These are phyloP conservation scores for Istiophorus platypterus DNA, from an alignment of 2,113 vertebrate species.

Conservation along the genomic window DNA sequence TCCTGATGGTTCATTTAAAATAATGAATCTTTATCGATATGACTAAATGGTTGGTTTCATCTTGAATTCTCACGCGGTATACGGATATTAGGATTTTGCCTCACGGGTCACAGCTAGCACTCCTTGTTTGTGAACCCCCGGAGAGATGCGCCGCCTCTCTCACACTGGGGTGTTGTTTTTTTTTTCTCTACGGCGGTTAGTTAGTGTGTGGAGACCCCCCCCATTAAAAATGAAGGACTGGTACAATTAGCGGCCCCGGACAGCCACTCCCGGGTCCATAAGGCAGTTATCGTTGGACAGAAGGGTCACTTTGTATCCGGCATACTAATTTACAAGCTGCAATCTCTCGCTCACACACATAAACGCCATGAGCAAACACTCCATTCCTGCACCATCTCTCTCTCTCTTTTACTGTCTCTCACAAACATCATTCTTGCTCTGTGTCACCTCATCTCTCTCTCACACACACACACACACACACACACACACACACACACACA, in stretches of 20 bases:
- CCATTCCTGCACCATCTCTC: neutral
- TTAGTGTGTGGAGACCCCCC: neutral
- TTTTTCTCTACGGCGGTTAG: no score
- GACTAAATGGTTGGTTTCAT: no score
- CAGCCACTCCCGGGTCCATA: constrained; percentile 32
- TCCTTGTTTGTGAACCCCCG: no score
- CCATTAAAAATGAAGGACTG: constrained; percentile 28
- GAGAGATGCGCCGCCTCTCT: no score
- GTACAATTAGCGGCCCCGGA: constrained; percentile 23
- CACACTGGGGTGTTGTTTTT: no score
- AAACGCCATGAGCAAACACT: constrained; percentile 14
- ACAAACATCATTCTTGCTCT: constrained; percentile 4
- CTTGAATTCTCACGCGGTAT: no score
- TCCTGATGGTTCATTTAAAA: no score
- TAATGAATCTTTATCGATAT: no score
- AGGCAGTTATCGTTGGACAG: constrained; percentile 47
- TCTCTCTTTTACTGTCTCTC: neutral
- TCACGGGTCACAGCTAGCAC: no score
- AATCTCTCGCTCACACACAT: neutral
- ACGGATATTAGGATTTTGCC: no score
- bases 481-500: constrained; percentile 15
- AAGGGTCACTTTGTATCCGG: constrained; percentile 34
- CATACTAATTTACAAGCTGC: constrained; percentile 36
- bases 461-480: neutral
- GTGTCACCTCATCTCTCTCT: neutral